Conservation (phyloP, 2,113 vertebrate genomes). For the Hylia prasina region DNA sequence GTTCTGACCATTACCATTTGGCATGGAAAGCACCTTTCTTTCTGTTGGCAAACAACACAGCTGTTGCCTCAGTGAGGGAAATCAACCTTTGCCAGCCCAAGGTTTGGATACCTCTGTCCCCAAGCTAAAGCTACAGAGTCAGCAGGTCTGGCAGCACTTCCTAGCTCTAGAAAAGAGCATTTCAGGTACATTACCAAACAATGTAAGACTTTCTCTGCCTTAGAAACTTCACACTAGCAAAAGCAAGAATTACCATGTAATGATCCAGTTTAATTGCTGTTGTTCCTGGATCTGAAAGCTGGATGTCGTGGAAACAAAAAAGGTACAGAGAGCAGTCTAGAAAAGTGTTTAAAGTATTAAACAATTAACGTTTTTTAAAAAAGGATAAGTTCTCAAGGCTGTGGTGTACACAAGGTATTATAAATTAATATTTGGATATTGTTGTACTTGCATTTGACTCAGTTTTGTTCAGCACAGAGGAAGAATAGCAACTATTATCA, state of each 20-base stretch:
- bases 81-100: neutral
- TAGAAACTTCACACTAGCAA: neutral
- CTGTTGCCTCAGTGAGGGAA: neutral
- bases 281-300: neutral
- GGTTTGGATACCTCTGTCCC: neutral
- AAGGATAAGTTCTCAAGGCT: neutral
- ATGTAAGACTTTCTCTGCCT: neutral
- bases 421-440: neutral
- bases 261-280: neutral
- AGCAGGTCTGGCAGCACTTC: neutral
- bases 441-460: neutral
- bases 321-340: neutral
- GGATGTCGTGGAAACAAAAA: neutral
- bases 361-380: neutral
- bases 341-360: neutral
- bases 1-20: neutral
- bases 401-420: neutral
- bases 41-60: neutral
- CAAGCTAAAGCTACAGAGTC: neutral
- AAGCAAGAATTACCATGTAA: neutral
- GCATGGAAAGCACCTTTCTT: slow-evolving; percentile 3
- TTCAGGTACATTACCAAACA: neutral
- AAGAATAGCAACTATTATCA: neutral
- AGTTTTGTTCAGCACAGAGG: neutral
- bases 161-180: neutral